phyloP scores from a whole-genome alignment of 2,797 vertebrate species.

The Danio aesculapii region DNA sequence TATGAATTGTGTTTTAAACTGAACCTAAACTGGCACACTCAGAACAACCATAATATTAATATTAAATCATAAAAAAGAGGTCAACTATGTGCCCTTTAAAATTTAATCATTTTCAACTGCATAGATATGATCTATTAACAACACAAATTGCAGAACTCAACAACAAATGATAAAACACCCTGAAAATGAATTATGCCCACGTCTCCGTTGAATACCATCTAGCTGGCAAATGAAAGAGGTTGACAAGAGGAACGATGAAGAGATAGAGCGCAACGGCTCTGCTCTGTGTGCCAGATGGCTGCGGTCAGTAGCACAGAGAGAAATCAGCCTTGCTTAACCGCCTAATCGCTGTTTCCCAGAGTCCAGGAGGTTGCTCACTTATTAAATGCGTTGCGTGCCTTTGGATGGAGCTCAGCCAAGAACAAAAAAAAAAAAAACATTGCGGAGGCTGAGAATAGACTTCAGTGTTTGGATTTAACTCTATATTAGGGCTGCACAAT shows the following conservation, averaged over 20 bases:
- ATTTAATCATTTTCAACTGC: no score
- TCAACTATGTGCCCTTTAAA: no score
- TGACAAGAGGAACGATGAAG: constrained; percentile 6
- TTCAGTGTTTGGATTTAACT: neutral
- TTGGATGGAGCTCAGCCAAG: constrained; percentile 15
- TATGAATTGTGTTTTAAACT: no score
- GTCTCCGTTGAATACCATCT: constrained; percentile 4
- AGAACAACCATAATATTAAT: no score
- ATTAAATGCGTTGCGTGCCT: constrained; percentile 32
- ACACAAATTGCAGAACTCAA: no score
- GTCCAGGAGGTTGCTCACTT: neutral
- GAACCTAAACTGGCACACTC: no score
- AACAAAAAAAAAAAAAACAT: constrained; percentile 13
- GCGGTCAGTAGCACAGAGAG: constrained; percentile 23
- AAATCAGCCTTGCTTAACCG: constrained; percentile 14
- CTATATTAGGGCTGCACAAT: neutral
- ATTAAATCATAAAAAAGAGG: no score
- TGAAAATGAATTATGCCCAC: constrained; percentile 9
- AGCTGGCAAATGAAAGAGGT: constrained; percentile 19
- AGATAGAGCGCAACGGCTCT: neutral
- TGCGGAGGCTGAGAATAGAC: constrained; percentile 22
- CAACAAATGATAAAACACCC: neutral
- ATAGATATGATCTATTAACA: no score
- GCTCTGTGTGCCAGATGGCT: constrained; percentile 45
- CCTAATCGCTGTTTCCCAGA: constrained; percentile 6